Conservation (phyloP, 2,888 invertebrate genomes). For the Agrotis ipsilon region DNA sequence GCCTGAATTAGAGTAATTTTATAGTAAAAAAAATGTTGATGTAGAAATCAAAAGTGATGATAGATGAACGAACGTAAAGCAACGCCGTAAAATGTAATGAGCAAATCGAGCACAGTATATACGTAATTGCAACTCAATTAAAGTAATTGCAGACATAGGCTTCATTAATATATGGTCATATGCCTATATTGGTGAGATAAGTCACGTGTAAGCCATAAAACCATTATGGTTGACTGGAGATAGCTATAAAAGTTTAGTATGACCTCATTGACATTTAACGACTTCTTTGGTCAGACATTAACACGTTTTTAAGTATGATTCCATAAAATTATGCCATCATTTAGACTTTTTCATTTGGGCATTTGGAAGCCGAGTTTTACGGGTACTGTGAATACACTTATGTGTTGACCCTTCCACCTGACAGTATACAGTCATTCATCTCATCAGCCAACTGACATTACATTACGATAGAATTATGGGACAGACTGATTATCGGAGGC, state of each 20-base stretch:
- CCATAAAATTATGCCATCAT: background rate
- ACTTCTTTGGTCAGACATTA: background rate
- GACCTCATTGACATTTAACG: background rate
- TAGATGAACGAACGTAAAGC: background rate
- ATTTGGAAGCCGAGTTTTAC: too few relatives aligned
- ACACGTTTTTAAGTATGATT: background rate
- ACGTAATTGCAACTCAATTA: too few relatives aligned
- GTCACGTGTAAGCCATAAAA: conserved; percentile 31
- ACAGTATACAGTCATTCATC: too few relatives aligned
- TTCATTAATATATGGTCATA: too few relatives aligned
- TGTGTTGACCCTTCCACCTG: too few relatives aligned
- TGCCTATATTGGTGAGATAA: conserved; percentile 4
- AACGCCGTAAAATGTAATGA: conserved; percentile 21
- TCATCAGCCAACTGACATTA: too few relatives aligned
- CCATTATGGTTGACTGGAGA: conserved; percentile 1
- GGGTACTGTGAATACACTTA: too few relatives aligned
- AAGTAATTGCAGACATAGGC: too few relatives aligned
- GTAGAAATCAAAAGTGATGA: background rate
- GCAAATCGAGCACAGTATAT: conserved; percentile 16
- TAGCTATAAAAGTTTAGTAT: background rate
- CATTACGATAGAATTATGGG: too few relatives aligned
- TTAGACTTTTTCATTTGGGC: too few relatives aligned
- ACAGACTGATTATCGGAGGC: too few relatives aligned
- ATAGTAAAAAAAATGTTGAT: background rate
- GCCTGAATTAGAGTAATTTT: too few relatives aligned